A percentile compares a stretch with the other conserved stretches of the same genome.
phyloP scores from a whole-genome alignment of 2,113 vertebrate species.

The Nettapus auritus region DNA sequence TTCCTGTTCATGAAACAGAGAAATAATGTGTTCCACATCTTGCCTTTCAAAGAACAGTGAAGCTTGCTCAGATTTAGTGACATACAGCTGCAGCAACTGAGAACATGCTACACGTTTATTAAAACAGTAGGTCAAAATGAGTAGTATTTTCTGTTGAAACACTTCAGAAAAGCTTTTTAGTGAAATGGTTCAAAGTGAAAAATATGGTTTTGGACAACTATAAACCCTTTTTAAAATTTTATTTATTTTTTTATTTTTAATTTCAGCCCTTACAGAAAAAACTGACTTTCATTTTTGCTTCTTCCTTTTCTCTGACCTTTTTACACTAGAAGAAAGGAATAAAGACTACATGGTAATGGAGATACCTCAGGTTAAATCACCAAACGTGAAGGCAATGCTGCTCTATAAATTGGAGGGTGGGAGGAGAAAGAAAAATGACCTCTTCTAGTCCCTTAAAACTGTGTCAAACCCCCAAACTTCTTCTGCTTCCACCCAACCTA shows the following conservation, averaged over 20 bases:
- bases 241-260: not conserved
- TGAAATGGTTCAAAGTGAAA: not conserved
- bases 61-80: not conserved
- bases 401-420: not conserved
- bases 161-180: not conserved
- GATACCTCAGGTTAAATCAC: not conserved
- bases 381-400: not conserved
- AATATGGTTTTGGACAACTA: not conserved
- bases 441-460: not conserved
- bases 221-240: not conserved
- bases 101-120: not conserved
- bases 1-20: not conserved
- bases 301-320: not conserved
- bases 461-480: not conserved
- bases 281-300: not conserved
- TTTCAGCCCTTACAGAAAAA: not conserved
- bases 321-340: not conserved
- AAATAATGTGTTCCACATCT: fast-evolving
- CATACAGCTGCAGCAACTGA: not conserved
- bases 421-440: not conserved
- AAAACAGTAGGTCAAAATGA: not conserved
- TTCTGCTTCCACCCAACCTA: not conserved
- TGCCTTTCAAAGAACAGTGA: not conserved
- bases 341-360: not conserved
- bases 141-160: not conserved